phyloP scores from a whole-genome alignment of 2,888 invertebrate genomes.

The Rhorus exstirpatorius region DNA sequence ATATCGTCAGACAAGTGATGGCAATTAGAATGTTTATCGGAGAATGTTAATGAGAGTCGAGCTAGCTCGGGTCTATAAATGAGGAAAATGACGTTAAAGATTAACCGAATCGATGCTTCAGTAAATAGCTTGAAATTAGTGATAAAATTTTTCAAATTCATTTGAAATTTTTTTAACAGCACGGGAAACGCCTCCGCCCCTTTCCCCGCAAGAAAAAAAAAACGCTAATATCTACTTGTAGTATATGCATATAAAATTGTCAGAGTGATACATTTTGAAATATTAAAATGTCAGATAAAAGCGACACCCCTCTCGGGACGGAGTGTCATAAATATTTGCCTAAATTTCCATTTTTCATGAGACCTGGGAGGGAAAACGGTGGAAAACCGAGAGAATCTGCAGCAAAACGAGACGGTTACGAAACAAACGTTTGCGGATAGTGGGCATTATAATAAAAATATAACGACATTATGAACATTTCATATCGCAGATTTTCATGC shows the following conservation, averaged over 20 bases:
- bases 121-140: too few species aligned
- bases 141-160: too few species aligned
- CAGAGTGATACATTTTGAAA: neutral
- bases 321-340: constrained; percentile 1
- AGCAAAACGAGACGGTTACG: neutral
- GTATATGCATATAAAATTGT: too few species aligned
- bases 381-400: neutral
- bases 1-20: neutral
- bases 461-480: neutral
- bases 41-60: neutral
- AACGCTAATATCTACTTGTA: neutral
- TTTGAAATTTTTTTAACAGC: too few species aligned
- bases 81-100: neutral
- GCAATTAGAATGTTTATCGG: constrained; percentile 7
- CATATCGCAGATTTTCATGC: neutral
- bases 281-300: neutral
- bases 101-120: neutral
- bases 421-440: neutral
- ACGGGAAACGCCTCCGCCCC: too few species aligned
- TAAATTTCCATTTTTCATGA: constrained; percentile 10
- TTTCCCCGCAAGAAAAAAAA: neutral
- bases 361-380: neutral
- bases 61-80: too few species aligned
- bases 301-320: neutral
- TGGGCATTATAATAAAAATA: neutral